Evolutionary conservation across 2,888 invertebrate genomes (phyloP), one percentile per base, ranked within the genome.

Genomic region (Cataglyphis cursor): DNA sequence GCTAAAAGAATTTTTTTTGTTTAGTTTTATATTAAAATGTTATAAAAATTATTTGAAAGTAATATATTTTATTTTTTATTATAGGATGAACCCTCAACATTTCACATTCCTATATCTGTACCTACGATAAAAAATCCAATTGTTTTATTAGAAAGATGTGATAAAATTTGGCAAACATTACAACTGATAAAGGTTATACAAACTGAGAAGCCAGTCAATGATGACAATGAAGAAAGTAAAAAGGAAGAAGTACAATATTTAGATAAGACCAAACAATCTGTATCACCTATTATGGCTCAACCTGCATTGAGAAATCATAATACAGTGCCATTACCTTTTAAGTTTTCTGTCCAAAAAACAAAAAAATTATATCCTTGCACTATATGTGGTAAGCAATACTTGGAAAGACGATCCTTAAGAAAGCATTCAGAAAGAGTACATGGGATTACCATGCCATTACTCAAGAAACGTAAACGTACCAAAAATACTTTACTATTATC

Each of bases 141-240:
- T 31, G 84, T 95, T 10, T 65, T 89, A 18, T 82, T 94, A 5
- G 93, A 94, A 78, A 88, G 90, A 51, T 95, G 95, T 81, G 95
- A 95, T 86, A 94, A 94, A 87, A 94, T 95, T 80, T 94, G 94
- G 94, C 91, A 94, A 75, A 94, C 94, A 3, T 84, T 94, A 62
- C 89, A 95, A 31, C 84, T 95, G 3, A 93, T 95, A 68, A 92
- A 92, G 81, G 89, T 90, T 66, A 66, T 90, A 18, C 92, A 93
- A 75, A 31, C 31, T 51, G 76, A 75, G 5, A 65, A 54, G 15
- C 9, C 35, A 65, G 15, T 76, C 15, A 68, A 59, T 8, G 35
- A 57, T 62, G 65, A 38, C 21, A 70, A 81, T 8, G 59, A 64
- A 66, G 28, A 51, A 44, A n/a, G 10, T 44, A 38, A 31, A 10